Base-by-base conservation (phyloP, 1,140 invertebrate genomes). In the Rhagoletis zephyria region DNA sequence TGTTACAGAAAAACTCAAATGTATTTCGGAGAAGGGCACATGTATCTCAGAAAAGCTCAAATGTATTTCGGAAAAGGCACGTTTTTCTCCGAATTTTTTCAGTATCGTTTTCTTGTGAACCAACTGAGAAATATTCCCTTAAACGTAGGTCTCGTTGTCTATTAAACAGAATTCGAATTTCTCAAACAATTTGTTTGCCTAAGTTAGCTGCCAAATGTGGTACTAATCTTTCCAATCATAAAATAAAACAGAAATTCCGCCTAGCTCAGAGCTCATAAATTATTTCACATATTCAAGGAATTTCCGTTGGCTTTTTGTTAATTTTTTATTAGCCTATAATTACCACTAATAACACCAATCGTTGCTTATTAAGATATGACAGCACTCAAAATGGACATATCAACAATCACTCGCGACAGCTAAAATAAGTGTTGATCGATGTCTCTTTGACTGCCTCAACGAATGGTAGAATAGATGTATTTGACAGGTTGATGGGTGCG, bases 351-450 rank as follows among this genome's bases (percentile, higher is more conserved):
- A 48, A 48, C 42, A 48, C 12, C 42, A 14, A 74, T 42, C 9
- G 42, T 12, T 4, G 40, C n/a, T 45, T 16, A 45, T 45, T 70
- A 45, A 74, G 45, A 74, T 10, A 74, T 67, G 64, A 40, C 64
- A 67, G 64, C 67, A 16, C 67, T 74, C 4, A 74, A 74, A 48
- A 74, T 74, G 67, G 67, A 74, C 42, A 74, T 45, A 16, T 74
- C 67, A 74, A 48, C 42, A 74, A 74, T 74, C 67, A 42, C 67
- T 74, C 14, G 30, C 30, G 67, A 74, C 67, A 74, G 67, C 40
- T 48, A 45, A 74, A 74, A 42, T 42, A 74, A 16, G 4, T 42
- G 45, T 14, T 74, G 67, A 45, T 74, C 67, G 67, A 74, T 74
- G 40, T 45, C 12, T 48, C 19, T 4, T 3, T 30, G 65, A 7